Percentiles rank a stretch among this genome's conserved stretches.
phyloP scores from a whole-genome alignment of 2,888 invertebrate species.

The Tubulanus polymorphus region DNA sequence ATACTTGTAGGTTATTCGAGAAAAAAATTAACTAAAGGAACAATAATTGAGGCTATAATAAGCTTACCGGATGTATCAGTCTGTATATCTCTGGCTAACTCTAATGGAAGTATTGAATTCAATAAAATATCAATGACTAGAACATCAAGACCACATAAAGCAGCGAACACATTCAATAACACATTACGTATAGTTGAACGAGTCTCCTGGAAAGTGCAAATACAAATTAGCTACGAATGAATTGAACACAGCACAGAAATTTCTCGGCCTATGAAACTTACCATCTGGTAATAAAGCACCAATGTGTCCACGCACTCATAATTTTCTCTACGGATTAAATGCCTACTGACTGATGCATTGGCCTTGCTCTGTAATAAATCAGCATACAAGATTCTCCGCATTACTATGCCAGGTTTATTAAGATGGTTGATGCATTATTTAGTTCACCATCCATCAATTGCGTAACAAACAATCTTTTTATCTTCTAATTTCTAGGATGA shows the following conservation, averaged over 20 bases:
- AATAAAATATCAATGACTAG: slow-evolving; percentile 78
- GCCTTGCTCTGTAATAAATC: slow-evolving; percentile 73
- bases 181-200: slow-evolving; percentile 61
- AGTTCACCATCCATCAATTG: too few species aligned
- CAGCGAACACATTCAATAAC: slow-evolving; percentile 78
- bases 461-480: too few species aligned
- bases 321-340: slow-evolving; percentile 77
- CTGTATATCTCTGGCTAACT: slow-evolving; percentile 70
- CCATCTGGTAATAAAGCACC: slow-evolving; percentile 95
- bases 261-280: slow-evolving; percentile 60
- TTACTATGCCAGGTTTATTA: too few species aligned
- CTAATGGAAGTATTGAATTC: slow-evolving; percentile 82
- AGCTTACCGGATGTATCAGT: slow-evolving; percentile 30
- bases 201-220: slow-evolving; percentile 36
- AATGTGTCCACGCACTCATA: slow-evolving; percentile 79
- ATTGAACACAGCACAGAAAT: not conserved
- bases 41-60: not conserved
- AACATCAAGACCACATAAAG: slow-evolving; percentile 80
- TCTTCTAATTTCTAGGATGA: too few species aligned
- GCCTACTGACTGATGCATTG: slow-evolving; percentile 80
- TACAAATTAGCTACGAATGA: not conserved
- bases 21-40: slow-evolving; percentile 6
- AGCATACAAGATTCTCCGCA: too few species aligned
- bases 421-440: too few species aligned
- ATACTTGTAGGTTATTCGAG: too few species aligned